These are phyloP conservation scores for Haliaeetus leucogaster DNA, from an alignment of 2,113 vertebrate genomes.

Conservation along the genomic window DNA sequence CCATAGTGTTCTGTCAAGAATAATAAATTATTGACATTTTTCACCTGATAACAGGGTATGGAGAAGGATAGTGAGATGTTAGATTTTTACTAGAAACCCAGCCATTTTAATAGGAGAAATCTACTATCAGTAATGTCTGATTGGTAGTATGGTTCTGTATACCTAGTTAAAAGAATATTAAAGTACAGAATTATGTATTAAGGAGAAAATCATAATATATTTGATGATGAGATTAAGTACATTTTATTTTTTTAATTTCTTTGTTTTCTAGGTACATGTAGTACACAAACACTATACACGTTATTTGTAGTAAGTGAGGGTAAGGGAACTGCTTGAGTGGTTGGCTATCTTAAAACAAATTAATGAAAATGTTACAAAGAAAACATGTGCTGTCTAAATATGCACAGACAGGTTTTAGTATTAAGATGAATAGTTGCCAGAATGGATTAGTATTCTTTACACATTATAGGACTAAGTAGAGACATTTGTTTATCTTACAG, in stretches of 20 bases:
- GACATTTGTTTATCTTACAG: not conserved
- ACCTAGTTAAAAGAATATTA: not conserved
- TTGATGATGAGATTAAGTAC: not conserved
- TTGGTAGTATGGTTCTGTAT: not conserved
- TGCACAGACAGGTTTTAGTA: not conserved
- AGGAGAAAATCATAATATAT: not conserved
- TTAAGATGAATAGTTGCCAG: not conserved
- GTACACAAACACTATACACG: not conserved
- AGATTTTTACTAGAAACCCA: not conserved
- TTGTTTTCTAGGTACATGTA: not conserved
- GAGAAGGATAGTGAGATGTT: not conserved
- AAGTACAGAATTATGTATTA: not conserved
- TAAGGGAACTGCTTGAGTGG: not conserved
- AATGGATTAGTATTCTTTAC: not conserved
- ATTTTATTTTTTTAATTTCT: not conserved
- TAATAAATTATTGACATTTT: constrained; percentile 14
- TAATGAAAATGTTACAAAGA: not conserved
- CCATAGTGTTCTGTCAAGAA: constrained; percentile 14
- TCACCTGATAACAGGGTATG: not conserved
- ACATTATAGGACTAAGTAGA: not conserved
- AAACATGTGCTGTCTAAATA: not conserved
- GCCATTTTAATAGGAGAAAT: not conserved
- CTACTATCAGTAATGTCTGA: not conserved
- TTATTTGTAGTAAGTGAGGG: not conserved
- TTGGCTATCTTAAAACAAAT: not conserved